Evolutionary conservation across 2,888 invertebrate species (phyloP), one percentile per base, ranked within the genome.

Genomic region (Scaptodrosophila latifasciaeformis): DNA sequence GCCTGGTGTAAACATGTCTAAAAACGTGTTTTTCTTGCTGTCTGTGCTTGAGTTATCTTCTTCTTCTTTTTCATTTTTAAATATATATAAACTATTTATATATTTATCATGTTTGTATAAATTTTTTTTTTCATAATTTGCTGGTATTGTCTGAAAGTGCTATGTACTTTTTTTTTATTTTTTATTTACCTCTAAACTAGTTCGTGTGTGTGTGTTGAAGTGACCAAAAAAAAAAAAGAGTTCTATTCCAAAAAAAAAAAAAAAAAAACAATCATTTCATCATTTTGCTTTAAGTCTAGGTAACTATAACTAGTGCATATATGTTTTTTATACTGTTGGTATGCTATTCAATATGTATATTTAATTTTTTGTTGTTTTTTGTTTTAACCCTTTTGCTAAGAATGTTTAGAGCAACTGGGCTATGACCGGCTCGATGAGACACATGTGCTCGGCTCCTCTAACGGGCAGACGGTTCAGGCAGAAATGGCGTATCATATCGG

Each of bases 371-470:
- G 31, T n/a, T 31, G 13, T 31, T 31, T 31, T 31, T 29, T n/a
- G n/a, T 7, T 29, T 7, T 29, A 29, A 29, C 10, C 30, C 12
- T 30, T 30, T 1, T 30, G 5, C 2, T 30, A 30, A 12, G 12
- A 7, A 15, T 10, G 17, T 85, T 89, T 89, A 90, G 64, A 90
- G 89, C 66, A 96, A 89, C 86, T 95, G 95, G 77, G 93, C 95
- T 81, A 94, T 93, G 59, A 97, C 92, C 45, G 97, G 97, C 85
- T 96, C 94, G 65, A 96, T 90, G 63, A 98, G 90, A 84, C 96
- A 95, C 93, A 98, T 97, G 87, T 97, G 97, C 86, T 97, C 97
- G 17, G 97, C 97, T 49, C 97, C 97, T 68, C 96, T 90, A 52
- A 98, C 96, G 44, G 97, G 97, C 70, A 98, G 90, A 79, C 96